These are phyloP conservation scores for Morus bassanus DNA, from an alignment of 2,797 vertebrate genomes.

Conservation along the genomic window DNA sequence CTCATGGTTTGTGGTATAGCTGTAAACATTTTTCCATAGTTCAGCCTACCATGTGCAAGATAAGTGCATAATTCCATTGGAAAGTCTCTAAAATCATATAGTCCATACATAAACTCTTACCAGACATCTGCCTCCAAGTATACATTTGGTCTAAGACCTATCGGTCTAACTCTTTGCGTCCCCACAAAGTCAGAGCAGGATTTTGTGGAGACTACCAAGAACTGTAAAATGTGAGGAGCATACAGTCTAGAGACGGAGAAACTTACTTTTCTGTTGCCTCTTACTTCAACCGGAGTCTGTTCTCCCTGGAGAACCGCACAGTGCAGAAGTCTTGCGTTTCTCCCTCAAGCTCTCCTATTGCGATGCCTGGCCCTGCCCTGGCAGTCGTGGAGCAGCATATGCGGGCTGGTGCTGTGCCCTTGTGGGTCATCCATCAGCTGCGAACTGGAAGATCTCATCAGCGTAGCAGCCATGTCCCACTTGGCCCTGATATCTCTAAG, in stretches of 20 bases:
- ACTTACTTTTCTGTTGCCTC: not conserved
- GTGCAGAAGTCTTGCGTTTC: not conserved
- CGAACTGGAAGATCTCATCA: not conserved
- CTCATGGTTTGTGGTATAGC: not conserved
- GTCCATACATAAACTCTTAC: not conserved
- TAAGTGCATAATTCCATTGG: not conserved
- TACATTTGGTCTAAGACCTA: rapidly evolving
- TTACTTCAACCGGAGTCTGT: not conserved
- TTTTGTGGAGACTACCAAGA: not conserved
- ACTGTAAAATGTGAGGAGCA: not conserved
- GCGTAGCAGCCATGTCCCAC: not conserved
- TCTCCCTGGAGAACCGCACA: not conserved
- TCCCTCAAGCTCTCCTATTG: not conserved
- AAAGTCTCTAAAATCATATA: not conserved
- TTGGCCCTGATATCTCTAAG: not conserved
- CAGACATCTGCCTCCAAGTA: not conserved
- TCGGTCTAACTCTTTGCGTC: not conserved
- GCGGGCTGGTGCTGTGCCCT: not conserved
- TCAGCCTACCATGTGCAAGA: not conserved
- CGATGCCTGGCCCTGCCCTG: not conserved
- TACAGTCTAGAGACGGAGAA: not conserved
- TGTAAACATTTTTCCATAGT: not conserved
- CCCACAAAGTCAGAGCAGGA: not conserved
- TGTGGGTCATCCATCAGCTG: not conserved
- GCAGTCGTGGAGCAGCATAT: not conserved